These are phyloP conservation scores for Alaudala cheleensis DNA, from an alignment of 2,113 vertebrate species.

Conservation along the genomic window DNA sequence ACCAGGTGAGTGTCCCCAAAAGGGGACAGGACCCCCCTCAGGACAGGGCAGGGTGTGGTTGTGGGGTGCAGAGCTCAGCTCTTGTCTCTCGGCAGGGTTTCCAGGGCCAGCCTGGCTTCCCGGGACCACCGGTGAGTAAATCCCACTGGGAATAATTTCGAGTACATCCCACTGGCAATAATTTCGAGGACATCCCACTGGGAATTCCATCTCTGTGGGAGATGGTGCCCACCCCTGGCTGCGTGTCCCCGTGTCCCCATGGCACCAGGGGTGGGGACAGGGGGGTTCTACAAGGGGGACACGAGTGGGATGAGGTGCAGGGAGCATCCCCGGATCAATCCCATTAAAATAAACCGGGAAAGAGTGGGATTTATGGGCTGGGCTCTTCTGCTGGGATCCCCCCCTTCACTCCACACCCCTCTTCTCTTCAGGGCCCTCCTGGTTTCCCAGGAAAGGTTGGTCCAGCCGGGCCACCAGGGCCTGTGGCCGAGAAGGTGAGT, in stretches of 20 bases:
- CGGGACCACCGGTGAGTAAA: conserved; percentile 85
- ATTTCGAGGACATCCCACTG: rapidly evolving
- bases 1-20: conserved; percentile 75
- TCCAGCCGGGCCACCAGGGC: conserved; percentile 78
- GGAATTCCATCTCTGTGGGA: not conserved
- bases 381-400: rapidly evolving
- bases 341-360: rapidly evolving
- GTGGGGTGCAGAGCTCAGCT: not conserved
- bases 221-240: not conserved
- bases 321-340: not conserved
- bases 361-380: rapidly evolving
- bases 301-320: rapidly evolving
- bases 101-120: conserved; percentile 91
- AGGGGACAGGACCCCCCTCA: rapidly evolving
- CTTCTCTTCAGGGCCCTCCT: conserved; percentile 79
- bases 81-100: conserved; percentile 80
- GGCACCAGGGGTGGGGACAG: not conserved
- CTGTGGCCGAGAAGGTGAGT: conserved; percentile 86
- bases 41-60: rapidly evolving
- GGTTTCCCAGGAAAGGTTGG: conserved; percentile 89
- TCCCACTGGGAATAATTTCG: rapidly evolving
- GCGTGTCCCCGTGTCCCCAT: not conserved
- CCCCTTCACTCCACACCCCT: rapidly evolving
- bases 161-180: too few species aligned
- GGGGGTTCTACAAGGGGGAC: rapidly evolving